Evolutionary conservation across 2,888 invertebrate species (phyloP).

Genomic region (Eledona agricola): DNA sequence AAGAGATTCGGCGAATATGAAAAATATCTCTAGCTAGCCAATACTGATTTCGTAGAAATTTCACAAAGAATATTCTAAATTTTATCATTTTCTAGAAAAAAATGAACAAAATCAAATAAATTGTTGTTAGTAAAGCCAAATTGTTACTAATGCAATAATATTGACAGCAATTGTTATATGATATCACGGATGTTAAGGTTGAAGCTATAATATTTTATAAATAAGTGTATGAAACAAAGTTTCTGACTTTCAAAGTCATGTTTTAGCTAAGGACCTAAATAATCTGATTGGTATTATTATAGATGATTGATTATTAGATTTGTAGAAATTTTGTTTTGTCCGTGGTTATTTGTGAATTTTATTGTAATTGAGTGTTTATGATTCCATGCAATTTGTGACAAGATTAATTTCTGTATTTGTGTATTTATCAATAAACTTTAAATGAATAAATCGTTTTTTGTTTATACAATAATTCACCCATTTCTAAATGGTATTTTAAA

Average conservation of each 20-base stretch:
- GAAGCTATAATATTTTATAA: constrained; percentile 47
- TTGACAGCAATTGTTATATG: constrained; percentile 56
- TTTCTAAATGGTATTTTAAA: not conserved
- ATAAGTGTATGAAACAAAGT: constrained; percentile 44
- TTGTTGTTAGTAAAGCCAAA: constrained; percentile 54
- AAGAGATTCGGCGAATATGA: constrained; percentile 32
- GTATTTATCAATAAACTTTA: constrained; percentile 54
- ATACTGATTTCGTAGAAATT: constrained; percentile 34
- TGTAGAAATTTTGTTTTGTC: constrained; percentile 45
- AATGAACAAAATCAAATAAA: constrained; percentile 40
- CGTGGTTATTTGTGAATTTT: constrained; percentile 48
- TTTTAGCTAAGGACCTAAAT: constrained; percentile 42
- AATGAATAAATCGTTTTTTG: constrained; percentile 29
- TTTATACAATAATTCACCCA: not conserved
- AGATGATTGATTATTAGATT: constrained; percentile 34
- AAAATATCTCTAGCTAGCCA: constrained; percentile 44
- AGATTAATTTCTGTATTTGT: constrained; percentile 53
- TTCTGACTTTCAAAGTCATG: constrained; percentile 47
- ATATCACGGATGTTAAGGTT: constrained; percentile 53
- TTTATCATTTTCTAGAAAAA: constrained; percentile 47
- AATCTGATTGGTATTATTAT: constrained; percentile 39
- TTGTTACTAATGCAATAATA: constrained; percentile 55
- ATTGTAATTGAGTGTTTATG: constrained; percentile 50
- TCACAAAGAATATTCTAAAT: constrained; percentile 51
- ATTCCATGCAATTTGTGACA: constrained; percentile 52